Base-by-base conservation (phyloP, 2,113 vertebrate genomes). In the Ancistrus triradiatus region DNA sequence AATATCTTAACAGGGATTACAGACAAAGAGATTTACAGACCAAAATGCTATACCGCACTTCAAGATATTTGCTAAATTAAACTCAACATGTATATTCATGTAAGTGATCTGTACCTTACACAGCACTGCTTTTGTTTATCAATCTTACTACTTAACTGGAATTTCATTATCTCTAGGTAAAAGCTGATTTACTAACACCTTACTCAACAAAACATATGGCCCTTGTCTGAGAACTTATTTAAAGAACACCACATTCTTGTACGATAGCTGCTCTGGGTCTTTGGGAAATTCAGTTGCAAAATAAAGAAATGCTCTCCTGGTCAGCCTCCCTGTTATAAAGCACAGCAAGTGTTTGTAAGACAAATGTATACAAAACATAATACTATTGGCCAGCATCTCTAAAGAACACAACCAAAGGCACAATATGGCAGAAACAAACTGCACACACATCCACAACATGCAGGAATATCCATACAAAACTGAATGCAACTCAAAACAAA, bases 381-480 rank as follows among this genome's bases (percentile, higher is more conserved):
- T 40, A 60, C 35, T 50, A 40, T 24, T 27, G 15, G n/a, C 35
- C 43, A 65, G 71, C 66, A 65, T 64, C 17, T 52, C 44, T 17
- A 19, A 53, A 18, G 33, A 53, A 69, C 47, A 74, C 66, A 55
- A 49, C 22, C 63, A 58, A 56, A 55, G 66, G 61, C 71, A 74
- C 61, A 60, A 53, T 56, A 69, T 56, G 61, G 71, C 56, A 60
- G 50, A 69, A 74, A 55, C 66, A 56, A 65, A 65, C 48, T 66
- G 52, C 64, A 78, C 65, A 68, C 38, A 78, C 61, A 76, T 53
- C 52, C 53, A 76, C 53, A 27, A 68, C 77, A 78, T 72, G 71
- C 59, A 66, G 75, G 74, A 78, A 80, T 78, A 74, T 77, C 80
- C 75, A 85, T 75, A 81, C 70, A 74, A 72, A 77, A 61, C 24